Conservation (phyloP, 2,797 vertebrate species). For the Neoniphon sammara region DNA sequence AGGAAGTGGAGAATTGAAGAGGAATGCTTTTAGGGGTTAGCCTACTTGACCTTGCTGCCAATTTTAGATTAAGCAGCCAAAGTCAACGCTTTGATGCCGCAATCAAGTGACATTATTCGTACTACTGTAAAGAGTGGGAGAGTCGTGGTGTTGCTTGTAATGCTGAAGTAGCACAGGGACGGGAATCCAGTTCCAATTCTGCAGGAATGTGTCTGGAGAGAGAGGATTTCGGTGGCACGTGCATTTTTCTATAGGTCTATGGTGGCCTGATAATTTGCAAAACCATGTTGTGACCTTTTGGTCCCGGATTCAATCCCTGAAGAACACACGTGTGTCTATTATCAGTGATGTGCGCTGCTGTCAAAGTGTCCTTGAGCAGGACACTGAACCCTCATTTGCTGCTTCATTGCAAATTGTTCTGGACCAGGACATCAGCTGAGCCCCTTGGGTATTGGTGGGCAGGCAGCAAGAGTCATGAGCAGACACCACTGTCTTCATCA, state of each 20-base stretch:
- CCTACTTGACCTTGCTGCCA: slow-evolving; percentile 46
- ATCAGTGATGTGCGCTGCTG: neutral
- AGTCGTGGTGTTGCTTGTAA: neutral
- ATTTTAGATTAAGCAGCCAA: slow-evolving; percentile 50
- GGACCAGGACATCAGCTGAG: neutral
- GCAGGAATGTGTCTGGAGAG: too few relatives aligned
- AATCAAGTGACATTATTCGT: slow-evolving; percentile 47
- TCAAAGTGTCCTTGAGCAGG: neutral
- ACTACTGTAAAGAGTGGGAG: neutral
- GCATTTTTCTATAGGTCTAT: neutral
- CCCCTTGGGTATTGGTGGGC: too few relatives aligned
- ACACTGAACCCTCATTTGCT: neutral
- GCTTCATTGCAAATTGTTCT: neutral
- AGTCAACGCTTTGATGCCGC: slow-evolving; percentile 45
- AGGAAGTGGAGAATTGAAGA: slow-evolving; percentile 45
- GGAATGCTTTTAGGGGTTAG: slow-evolving; percentile 42
- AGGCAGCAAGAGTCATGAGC: too few relatives aligned
- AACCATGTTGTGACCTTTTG: neutral
- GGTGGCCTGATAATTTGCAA: neutral
- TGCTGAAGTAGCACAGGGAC: neutral
- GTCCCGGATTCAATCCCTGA: neutral
- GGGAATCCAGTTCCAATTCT: neutral
- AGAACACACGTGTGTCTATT: neutral
- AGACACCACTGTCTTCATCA: too few relatives aligned
- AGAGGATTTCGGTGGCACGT: neutral